A percentile compares a stretch with the other conserved stretches of the same genome.
These are phyloP conservation scores for Drosophila funebris DNA, from an alignment of 1,140 invertebrate genomes.

Conservation along the genomic window DNA sequence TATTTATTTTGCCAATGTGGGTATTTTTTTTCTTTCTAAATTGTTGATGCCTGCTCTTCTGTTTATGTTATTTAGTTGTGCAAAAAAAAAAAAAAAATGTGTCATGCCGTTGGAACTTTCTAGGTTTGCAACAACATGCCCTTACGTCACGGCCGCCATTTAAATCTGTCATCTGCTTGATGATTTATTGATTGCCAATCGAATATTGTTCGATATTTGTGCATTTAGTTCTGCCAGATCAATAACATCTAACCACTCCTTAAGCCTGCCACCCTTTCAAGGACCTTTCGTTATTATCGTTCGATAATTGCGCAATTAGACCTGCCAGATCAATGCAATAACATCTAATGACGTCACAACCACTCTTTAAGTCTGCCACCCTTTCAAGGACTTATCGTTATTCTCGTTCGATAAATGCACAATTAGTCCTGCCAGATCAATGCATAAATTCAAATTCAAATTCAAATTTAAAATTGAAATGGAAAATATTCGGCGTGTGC, in stretches of 20 bases:
- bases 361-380: no score
- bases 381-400: no score
- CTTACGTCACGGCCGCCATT: neutral
- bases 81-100: neutral
- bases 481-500: no score
- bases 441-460: constrained; percentile 3
- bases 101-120: neutral
- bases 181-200: no score
- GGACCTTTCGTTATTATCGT: neutral
- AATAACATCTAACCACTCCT: no score
- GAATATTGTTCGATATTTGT: neutral
- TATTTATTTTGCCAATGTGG: no score
- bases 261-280: neutral
- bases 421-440: neutral
- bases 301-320: neutral
- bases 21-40: no score
- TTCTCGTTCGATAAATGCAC: neutral
- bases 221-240: neutral
- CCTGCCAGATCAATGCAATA: neutral
- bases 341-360: no score
- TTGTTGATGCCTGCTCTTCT: no score
- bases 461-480: no score
- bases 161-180: no score
- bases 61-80: neutral
- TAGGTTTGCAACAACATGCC: constrained; percentile 7